Percentiles rank a stretch among this genome's conserved stretches.
phyloP scores from a whole-genome alignment of 2,888 invertebrate genomes.

The Formica aserva region DNA sequence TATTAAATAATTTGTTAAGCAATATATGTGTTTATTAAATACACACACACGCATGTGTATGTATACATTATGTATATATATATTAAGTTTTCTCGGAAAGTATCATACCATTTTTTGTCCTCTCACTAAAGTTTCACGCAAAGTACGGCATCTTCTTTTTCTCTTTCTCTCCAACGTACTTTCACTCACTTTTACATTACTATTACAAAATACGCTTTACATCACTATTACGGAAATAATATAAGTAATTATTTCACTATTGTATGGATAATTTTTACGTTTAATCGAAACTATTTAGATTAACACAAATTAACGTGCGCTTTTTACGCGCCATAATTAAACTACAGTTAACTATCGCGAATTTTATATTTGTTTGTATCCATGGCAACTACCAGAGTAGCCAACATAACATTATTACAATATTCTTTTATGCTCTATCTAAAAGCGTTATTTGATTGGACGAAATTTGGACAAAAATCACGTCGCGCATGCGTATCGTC shows the following conservation, averaged over 20 bases:
- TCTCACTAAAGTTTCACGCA: background rate
- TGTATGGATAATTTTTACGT: background rate
- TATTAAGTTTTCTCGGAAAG: background rate
- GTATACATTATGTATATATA: background rate
- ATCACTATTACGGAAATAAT: background rate
- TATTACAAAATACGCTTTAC: no score
- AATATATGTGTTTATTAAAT: background rate
- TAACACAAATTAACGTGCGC: background rate
- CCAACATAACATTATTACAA: background rate
- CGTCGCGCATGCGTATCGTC: background rate
- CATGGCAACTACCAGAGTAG: background rate
- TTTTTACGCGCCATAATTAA: background rate
- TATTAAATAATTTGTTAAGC: background rate
- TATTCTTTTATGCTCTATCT: background rate
- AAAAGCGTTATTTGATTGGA: background rate
- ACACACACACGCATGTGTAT: no score
- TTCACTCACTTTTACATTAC: no score
- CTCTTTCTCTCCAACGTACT: background rate
- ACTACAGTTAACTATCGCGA: no score
- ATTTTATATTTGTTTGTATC: background rate
- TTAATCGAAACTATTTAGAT: background rate
- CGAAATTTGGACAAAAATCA: background rate
- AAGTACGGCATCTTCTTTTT: background rate
- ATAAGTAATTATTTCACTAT: background rate
- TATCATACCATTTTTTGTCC: background rate